Evolutionary conservation across 2,797 vertebrate genomes (phyloP), one percentile per base, ranked within the genome.

Genomic region (Paratrypauchen microcephalus): DNA sequence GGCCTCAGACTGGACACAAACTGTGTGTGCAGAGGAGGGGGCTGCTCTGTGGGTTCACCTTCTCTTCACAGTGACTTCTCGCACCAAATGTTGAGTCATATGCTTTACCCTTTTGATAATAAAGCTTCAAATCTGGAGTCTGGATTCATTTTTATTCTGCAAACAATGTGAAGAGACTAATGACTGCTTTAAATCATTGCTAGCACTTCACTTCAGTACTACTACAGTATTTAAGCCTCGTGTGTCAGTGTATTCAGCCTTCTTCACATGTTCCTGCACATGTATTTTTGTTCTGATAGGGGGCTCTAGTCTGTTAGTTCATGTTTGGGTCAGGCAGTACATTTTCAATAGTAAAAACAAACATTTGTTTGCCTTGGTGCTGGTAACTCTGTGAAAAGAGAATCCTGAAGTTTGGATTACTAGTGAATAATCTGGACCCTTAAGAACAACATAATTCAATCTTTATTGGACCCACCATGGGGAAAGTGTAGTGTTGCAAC

Each of bases 21-120:
- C 52, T 54, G 52, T 23, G 18, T 55, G 58, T 32, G 77, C 66
- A 24, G 56, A 50, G 16, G 67, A 63, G 5, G 41, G 9, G 0
- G 59, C 65, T 70, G 65, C 64, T 56, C 77, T 59, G 55, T 76
- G 66, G 41, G 66, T 61, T 66, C 72, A 5, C 78, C 28, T 23
- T 55, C 65, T 65, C 32, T 0, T 3, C 66, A 24, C 69, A 45
- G 8, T 58, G 55, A 61, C 30, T n/a, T n/a, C 6, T 24, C 8
- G 24, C 5, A 64, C 23, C 62, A 64, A 45, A 64, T 47, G 23
- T 64, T 15, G 39, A 48, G 39, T 64, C 23, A 47, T n/a, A 21
- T 61, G 41, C 62, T 47, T 64, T 64, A 47, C 62, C 62, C 16
- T 21, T 86, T 91, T 90, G 87, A 56, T 87, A 90, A 90, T 91